Conservation (phyloP, 2,888 invertebrate genomes). For the Lasioglossum zephyrum region DNA sequence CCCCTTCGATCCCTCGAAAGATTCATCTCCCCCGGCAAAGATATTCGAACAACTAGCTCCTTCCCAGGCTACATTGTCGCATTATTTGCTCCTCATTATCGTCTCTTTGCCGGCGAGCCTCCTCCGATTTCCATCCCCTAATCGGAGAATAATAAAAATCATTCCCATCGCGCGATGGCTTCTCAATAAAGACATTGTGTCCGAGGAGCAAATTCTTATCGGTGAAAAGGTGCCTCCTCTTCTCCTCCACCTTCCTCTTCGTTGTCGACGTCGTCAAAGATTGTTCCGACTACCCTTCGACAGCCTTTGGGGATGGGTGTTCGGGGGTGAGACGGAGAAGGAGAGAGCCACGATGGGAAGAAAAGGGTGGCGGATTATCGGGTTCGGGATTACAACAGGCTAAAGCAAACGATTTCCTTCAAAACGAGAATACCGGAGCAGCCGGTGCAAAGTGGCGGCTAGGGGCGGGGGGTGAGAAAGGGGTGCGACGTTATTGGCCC, state of each 20-base stretch:
- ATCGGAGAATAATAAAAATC: conserved; percentile 77
- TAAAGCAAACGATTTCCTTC: conserved; percentile 80
- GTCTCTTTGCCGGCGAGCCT: conserved; percentile 36
- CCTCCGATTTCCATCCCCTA: conserved; percentile 66
- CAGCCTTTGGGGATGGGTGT: not conserved
- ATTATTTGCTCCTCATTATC: conserved; percentile 71
- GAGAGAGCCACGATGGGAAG: conserved; percentile 56
- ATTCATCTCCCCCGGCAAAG: conserved; percentile 24
- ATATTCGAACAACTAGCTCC: conserved; percentile 56
- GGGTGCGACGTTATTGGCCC: conserved; percentile 80
- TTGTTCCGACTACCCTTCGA: conserved; percentile 26
- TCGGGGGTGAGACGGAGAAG: conserved; percentile 13
- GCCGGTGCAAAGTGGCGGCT: conserved; percentile 58
- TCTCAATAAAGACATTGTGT: conserved; percentile 83
- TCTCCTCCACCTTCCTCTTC: not conserved
- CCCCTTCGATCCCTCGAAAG: not conserved
- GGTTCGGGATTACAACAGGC: conserved; percentile 80
- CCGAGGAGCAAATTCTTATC: conserved; percentile 80
- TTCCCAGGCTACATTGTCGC: conserved; percentile 56
- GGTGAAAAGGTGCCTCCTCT: conserved; percentile 69
- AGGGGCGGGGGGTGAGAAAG: conserved; percentile 65
- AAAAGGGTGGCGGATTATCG: conserved; percentile 80
- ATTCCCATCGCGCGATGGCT: conserved; percentile 73
- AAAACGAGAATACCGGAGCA: conserved; percentile 65
- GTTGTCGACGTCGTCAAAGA: conserved; percentile 36